Conservation (phyloP, 2,797 vertebrate genomes). For the Adrianichthys oophorus region DNA sequence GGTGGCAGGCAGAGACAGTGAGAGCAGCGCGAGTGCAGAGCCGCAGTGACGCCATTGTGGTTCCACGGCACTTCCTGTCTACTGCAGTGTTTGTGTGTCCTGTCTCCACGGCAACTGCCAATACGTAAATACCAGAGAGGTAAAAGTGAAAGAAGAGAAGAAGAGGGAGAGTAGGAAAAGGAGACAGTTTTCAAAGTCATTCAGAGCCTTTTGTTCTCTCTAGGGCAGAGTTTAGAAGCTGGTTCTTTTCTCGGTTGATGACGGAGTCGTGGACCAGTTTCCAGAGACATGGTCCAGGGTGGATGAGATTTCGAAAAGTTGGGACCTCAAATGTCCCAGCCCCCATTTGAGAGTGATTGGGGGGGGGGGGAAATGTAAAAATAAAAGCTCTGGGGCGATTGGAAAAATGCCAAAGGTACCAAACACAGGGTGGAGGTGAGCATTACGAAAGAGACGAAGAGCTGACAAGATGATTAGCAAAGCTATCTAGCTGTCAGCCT, state of each 20-base stretch:
- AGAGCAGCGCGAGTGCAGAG: slow-evolving; percentile 64
- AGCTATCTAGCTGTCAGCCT: slow-evolving; percentile 21
- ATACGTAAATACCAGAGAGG: slow-evolving; percentile 80
- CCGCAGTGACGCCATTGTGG: slow-evolving; percentile 87
- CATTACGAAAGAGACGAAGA: slow-evolving; percentile 34
- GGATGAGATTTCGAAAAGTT: slow-evolving; percentile 45
- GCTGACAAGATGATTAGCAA: slow-evolving; percentile 29
- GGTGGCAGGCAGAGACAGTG: slow-evolving; percentile 34
- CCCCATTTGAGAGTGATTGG: slow-evolving; percentile 17
- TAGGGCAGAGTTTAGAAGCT: slow-evolving; percentile 20
- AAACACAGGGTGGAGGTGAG: slow-evolving; percentile 39
- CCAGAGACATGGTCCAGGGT: slow-evolving; percentile 27
- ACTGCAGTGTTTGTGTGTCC: slow-evolving; percentile 82
- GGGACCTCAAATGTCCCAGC: slow-evolving; percentile 55
- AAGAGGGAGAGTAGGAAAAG: slow-evolving; percentile 37
- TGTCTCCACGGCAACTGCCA: slow-evolving; percentile 78
- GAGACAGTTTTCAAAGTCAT: slow-evolving; percentile 60
- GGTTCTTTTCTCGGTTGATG: slow-evolving; percentile 45
- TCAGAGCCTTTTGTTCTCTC: slow-evolving; percentile 46
- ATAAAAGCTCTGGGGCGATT: slow-evolving; percentile 7
- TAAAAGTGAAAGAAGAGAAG: slow-evolving; percentile 18
- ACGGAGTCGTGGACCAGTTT: slow-evolving; percentile 38
- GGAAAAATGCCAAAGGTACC: background rate
- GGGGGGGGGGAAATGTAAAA: slow-evolving; percentile 1
- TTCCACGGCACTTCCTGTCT: slow-evolving; percentile 85